A percentile compares a stretch with the other conserved stretches of the same genome.
Evolutionary conservation across 1,140 invertebrate species (phyloP).

Genomic region (Steinernema feltiae): DNA sequence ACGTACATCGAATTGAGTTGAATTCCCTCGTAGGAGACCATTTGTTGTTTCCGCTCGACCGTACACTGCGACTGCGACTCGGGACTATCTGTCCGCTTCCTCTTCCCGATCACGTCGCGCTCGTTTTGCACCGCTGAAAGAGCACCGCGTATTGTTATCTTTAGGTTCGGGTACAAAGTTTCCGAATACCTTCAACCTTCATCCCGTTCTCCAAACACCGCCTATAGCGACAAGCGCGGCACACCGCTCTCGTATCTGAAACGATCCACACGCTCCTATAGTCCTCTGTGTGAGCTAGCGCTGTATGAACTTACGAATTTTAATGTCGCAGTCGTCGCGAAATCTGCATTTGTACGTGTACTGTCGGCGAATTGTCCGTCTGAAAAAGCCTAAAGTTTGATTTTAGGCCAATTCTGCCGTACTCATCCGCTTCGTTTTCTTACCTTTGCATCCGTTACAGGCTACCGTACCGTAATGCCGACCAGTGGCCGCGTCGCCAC

Average conservation of each 20-base stretch:
- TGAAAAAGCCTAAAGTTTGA: slow-evolving; percentile 67
- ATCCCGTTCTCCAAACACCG: slow-evolving; percentile 51
- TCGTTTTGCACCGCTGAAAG: slow-evolving; percentile 55
- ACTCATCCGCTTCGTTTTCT: too few species aligned
- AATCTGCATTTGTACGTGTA: slow-evolving; percentile 92
- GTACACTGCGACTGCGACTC: neutral
- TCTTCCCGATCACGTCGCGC: slow-evolving; percentile 52
- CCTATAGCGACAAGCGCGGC: slow-evolving; percentile 50
- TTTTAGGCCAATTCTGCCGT: too few species aligned
- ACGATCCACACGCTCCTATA: neutral
- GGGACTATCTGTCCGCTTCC: slow-evolving; percentile 30
- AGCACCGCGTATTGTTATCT: slow-evolving; percentile 9
- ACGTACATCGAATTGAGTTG: neutral
- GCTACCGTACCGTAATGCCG: slow-evolving; percentile 79
- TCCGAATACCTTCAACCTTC: slow-evolving; percentile 46
- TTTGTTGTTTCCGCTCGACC: neutral
- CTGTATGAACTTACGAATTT: slow-evolving; percentile 61
- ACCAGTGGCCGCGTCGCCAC: slow-evolving; percentile 43
- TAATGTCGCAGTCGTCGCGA: slow-evolving; percentile 82
- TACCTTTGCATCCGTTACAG: slow-evolving; percentile 88
- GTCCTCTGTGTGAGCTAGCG: too few species aligned
- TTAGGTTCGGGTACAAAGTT: slow-evolving; percentile 10
- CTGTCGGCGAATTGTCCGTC: slow-evolving; percentile 84
- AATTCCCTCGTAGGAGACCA: slow-evolving; percentile 3
- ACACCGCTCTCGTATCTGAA: slow-evolving; percentile 55